Conservation (phyloP, 2,113 vertebrate genomes). For the Ceyx margarethae region DNA sequence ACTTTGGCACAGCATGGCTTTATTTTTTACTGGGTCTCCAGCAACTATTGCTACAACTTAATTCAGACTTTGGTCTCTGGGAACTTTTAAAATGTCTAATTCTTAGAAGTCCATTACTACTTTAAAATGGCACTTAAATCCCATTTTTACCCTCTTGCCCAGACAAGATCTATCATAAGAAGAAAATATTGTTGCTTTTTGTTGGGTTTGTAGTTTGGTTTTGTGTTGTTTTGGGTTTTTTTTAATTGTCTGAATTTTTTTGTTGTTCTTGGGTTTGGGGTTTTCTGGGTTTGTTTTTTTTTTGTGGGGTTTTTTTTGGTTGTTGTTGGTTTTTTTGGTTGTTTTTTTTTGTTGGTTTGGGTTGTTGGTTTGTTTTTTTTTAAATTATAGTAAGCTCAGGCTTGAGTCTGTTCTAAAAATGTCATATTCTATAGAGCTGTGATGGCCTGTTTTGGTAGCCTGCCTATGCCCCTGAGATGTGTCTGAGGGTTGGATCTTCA, state of each 20-base stretch:
- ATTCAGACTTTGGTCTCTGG: neutral
- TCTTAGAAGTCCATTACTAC: conserved; percentile 1
- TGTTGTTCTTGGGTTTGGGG: too few relatives aligned
- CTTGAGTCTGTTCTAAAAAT: conserved; percentile 42
- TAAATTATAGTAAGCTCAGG: neutral
- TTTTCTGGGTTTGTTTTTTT: too few relatives aligned
- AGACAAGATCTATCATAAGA: neutral
- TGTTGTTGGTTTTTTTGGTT: too few relatives aligned
- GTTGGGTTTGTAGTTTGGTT: neutral
- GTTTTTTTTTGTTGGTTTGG: too few relatives aligned
- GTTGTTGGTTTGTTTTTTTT: neutral
- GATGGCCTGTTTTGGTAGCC: neutral
- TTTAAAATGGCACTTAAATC: neutral
- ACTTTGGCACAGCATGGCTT: neutral
- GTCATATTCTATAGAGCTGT: conserved; percentile 13
- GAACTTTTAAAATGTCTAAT: neutral
- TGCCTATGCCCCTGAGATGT: neutral
- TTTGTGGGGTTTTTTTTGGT: neutral
- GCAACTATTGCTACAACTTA: neutral
- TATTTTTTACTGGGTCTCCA: neutral
- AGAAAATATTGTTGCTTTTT: neutral
- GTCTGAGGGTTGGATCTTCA: neutral
- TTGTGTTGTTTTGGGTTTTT: neutral
- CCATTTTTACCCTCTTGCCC: conserved; percentile 5
- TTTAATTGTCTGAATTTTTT: too few relatives aligned